Conservation (phyloP, 2,797 vertebrate species). For the Lutjanus argentimaculatus region DNA sequence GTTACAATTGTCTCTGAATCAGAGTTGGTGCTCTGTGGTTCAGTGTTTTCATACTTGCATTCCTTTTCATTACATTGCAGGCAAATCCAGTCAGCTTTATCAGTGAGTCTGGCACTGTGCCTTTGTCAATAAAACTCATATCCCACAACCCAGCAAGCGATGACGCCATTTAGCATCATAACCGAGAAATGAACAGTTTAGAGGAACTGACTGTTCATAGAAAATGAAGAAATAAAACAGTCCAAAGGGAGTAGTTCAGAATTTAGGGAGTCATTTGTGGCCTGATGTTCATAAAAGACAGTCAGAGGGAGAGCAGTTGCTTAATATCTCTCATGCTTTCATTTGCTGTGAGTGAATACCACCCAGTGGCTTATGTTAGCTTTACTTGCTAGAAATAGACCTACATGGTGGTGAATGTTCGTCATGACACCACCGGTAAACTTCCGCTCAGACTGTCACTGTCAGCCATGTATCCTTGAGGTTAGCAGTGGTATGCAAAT, state of each 20-base stretch:
- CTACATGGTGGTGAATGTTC: conserved; percentile 8
- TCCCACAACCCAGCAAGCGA: conserved; percentile 37
- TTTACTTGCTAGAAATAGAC: conserved; percentile 9
- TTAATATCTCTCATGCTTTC: background rate
- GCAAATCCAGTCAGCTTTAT: conserved; percentile 45
- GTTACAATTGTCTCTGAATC: conserved; percentile 8
- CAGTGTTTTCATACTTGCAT: conserved; percentile 29
- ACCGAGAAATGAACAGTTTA: conserved; percentile 32
- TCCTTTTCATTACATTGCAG: conserved; percentile 52
- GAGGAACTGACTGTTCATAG: conserved; percentile 30
- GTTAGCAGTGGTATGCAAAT: conserved; percentile 38
- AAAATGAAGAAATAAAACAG: conserved; percentile 27
- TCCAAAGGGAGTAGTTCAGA: conserved; percentile 31
- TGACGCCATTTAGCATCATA: conserved; percentile 32
- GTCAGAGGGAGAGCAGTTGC: conserved; percentile 13
- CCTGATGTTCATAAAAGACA: conserved; percentile 39
- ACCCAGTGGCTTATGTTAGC: conserved; percentile 6
- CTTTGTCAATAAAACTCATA: conserved; percentile 64
- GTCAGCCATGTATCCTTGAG: conserved; percentile 26
- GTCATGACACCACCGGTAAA: conserved; percentile 23
- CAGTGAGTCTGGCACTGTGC: conserved; percentile 60
- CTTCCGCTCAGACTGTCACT: conserved; percentile 9
- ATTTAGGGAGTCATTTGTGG: conserved; percentile 25
- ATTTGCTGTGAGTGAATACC: conserved; percentile 34
- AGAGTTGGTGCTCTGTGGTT: conserved; percentile 35